Evolutionary conservation across 2,797 vertebrate genomes (phyloP).

Genomic region (Sebastes itinus): DNA sequence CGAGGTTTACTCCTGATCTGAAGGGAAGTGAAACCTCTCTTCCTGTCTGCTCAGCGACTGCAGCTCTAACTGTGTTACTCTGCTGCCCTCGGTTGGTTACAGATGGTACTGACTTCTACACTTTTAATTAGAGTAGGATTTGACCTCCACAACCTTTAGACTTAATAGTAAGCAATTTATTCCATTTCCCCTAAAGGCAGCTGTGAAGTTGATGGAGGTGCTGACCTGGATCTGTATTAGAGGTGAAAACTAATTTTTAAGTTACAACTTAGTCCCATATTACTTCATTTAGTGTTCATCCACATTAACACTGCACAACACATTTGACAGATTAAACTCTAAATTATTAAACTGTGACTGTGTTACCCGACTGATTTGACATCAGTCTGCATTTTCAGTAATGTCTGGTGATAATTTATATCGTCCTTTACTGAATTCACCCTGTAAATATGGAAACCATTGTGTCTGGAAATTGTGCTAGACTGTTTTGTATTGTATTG

Average conservation of each 20-base stretch:
- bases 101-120: background rate
- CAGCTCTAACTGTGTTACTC: slow-evolving; percentile 8
- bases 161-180: background rate
- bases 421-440: slow-evolving; percentile 25
- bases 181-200: background rate
- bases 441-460: slow-evolving; percentile 58
- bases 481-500: slow-evolving; percentile 72
- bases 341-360: slow-evolving; percentile 13
- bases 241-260: background rate
- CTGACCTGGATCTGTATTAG: background rate
- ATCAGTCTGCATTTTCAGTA: slow-evolving; percentile 29
- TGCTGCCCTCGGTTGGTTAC: slow-evolving; percentile 62
- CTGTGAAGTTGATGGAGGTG: background rate
- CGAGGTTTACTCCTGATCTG: background rate
- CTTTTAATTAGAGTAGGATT: background rate
- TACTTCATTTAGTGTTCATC: background rate
- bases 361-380: slow-evolving; percentile 11
- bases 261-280: background rate
- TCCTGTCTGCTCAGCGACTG: background rate
- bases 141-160: background rate
- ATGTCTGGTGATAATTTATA: slow-evolving; percentile 29
- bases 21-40: background rate
- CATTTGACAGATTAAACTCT: background rate
- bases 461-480: slow-evolving; percentile 66
- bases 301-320: background rate